Evolutionary conservation across 1,140 invertebrate species (phyloP), one percentile per base, ranked within the genome.

Genomic region (Drosophila nigromelanica): DNA sequence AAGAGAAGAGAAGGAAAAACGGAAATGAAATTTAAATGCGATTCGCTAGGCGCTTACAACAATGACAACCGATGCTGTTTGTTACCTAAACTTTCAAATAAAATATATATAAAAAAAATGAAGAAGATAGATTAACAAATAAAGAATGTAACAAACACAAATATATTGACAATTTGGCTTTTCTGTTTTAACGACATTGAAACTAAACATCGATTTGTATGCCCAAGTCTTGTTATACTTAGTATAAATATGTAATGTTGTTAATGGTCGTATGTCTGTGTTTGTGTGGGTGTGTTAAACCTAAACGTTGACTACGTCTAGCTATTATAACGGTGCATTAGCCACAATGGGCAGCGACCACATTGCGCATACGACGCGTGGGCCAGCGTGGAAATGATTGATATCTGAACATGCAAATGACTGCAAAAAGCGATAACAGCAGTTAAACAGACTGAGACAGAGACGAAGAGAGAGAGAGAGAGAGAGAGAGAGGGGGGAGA

Each of bases 131-230:
- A 37, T 56, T 54, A 50, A 30, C 1, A 68, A 50, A 58, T 21
- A 48, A 51, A 37, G 52, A 63, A 35, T 71, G 48, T 75, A 70
- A 68, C 43, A 76, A 67, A 67, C 18, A 48, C 10, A 50, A 52
- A 37, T 12, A n/a, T 11, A 61, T 8, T 55, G 48, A 33, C 8
- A 62, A 51, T 67, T 62, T 78, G 54, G 59, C 39, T 67, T 37
- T 24, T 54, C 48, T 62, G 64, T 39, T 59, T 54, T 14, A 79
- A 79, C 77, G 60, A 79, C 77, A 80, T 73, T 74, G 55, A 78
- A 78, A 89, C 80, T 89, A 86, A 89, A 89, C 85, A 89, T 89
- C 83, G 76, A 89, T 85, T 68, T 45, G 78, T 81, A 55, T 67
- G 43, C 24, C 66, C 30, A 55, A 35, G 37, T 45, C 24, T 58